Conservation (phyloP, 2,797 vertebrate species). For the Carduelis carduelis region DNA sequence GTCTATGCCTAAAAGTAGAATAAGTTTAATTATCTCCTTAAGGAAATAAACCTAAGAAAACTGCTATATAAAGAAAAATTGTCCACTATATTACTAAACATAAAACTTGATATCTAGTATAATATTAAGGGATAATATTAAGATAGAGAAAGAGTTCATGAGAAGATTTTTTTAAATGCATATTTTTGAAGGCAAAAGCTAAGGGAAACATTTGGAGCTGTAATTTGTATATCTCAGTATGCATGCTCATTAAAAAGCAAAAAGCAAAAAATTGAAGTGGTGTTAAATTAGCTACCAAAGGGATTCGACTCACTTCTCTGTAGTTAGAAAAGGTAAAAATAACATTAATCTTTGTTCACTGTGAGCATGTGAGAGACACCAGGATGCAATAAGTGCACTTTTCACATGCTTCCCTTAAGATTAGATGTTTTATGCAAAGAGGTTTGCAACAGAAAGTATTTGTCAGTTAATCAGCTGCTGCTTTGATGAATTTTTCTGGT, state of each 20-base stretch:
- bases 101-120: neutral
- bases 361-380: neutral
- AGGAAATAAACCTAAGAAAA: neutral
- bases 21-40: neutral
- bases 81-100: neutral
- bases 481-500: neutral
- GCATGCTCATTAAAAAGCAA: neutral
- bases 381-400: neutral
- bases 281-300: neutral
- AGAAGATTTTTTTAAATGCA: neutral
- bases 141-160: neutral
- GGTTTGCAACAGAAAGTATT: neutral
- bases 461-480: neutral
- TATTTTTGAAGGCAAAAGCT: neutral
- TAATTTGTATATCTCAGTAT: neutral
- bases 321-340: neutral
- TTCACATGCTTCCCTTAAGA: neutral
- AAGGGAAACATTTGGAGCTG: neutral
- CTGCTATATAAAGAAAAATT: neutral
- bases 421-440: neutral
- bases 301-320: neutral
- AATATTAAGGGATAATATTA: neutral
- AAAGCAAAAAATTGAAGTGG: neutral
- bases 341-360: neutral
- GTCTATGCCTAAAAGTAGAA: neutral